phyloP scores from a whole-genome alignment of 1,140 invertebrate genomes.

The Bombus pyrosoma region DNA sequence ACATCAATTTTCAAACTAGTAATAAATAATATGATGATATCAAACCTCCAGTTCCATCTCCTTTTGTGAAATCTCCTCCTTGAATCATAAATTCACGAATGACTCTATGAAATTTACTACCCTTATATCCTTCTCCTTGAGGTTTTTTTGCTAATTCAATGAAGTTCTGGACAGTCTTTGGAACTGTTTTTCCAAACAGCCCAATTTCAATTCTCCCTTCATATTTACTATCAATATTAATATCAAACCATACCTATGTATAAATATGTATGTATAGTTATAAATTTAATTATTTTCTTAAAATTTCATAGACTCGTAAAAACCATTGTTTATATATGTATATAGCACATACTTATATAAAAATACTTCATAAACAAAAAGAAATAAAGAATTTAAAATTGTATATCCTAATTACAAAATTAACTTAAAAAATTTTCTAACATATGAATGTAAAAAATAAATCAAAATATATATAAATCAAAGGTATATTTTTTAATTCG shows the following conservation, averaged over 20 bases:
- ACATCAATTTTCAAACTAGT: neutral
- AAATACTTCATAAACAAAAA: too few species aligned
- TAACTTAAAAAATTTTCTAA: neutral
- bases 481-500: constrained; percentile 11
- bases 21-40: neutral
- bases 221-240: constrained; percentile 91
- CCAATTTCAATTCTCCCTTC: constrained; percentile 95
- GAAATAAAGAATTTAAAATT: neutral
- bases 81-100: constrained; percentile 98
- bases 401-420: neutral
- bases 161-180: constrained; percentile 97
- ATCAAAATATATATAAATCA: neutral
- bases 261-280: constrained; percentile 30
- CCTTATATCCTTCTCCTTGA: constrained; percentile 92
- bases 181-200: constrained; percentile 97
- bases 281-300: neutral
- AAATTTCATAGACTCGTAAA: neutral
- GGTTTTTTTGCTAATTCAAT: constrained; percentile 90
- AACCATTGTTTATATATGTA: neutral
- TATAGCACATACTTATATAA: too few species aligned
- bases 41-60: constrained; percentile 94
- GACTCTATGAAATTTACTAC: constrained; percentile 95
- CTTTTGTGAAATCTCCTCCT: constrained; percentile 96
- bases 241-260: constrained; percentile 96
- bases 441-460: neutral